Conservation (phyloP, 1,140 invertebrate species). For the Penaeus indicus region DNA sequence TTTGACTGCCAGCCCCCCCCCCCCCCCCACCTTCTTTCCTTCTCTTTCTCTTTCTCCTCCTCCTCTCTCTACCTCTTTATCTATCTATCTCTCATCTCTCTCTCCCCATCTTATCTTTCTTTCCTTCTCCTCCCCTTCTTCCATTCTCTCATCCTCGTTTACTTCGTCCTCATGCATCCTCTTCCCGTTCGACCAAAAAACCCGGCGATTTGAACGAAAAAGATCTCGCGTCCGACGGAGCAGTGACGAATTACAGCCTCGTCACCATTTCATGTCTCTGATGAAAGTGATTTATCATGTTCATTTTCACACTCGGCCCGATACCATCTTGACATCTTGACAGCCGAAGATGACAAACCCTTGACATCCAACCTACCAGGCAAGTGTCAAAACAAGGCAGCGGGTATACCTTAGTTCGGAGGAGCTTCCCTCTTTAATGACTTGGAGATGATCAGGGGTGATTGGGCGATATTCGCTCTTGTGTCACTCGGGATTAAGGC, state of each 20-base stretch:
- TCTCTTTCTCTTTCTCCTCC: too few species aligned
- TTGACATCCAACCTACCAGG: conserved; percentile 51
- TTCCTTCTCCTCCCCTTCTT: background rate
- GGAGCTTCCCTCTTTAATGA: conserved; percentile 17
- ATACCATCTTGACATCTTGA: conserved; percentile 49
- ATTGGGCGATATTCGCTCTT: conserved; percentile 12
- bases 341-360: conserved; percentile 48
- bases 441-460: conserved; percentile 29
- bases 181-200: background rate
- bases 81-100: too few species aligned
- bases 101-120: too few species aligned
- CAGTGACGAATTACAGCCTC: conserved; percentile 22
- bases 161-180: background rate
- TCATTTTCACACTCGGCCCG: conserved; percentile 56
- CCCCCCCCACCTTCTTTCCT: too few species aligned
- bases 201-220: background rate
- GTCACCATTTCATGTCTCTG: conserved; percentile 31
- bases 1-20: too few species aligned
- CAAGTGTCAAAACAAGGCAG: conserved; percentile 55
- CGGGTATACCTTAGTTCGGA: background rate
- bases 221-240: background rate
- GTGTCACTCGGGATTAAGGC: background rate
- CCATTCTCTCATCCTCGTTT: background rate
- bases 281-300: conserved; percentile 37
- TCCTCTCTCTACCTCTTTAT: too few species aligned